These are phyloP conservation scores for Phasianus colchicus DNA, from an alignment of 2,113 vertebrate species.

Conservation along the genomic window DNA sequence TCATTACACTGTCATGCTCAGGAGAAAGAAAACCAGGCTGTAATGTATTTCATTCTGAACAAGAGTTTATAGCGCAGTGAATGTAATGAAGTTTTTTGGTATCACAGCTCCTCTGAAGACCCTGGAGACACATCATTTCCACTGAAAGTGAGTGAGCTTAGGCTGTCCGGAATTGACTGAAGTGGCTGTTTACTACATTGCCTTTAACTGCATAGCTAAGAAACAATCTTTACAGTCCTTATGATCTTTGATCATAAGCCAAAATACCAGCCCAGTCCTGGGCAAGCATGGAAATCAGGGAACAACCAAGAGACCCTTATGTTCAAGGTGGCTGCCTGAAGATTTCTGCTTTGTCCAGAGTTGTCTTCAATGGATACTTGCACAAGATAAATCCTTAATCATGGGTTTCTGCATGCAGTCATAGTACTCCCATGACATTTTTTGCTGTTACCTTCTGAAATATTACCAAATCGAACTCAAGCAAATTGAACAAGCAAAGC, in stretches of 20 bases:
- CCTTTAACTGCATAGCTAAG: neutral
- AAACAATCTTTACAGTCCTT: neutral
- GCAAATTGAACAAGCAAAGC: neutral
- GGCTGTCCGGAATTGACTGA: neutral
- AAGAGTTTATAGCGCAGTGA: neutral
- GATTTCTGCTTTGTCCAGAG: neutral
- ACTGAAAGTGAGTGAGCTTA: neutral
- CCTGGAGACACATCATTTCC: neutral
- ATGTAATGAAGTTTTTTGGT: neutral
- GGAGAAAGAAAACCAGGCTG: neutral
- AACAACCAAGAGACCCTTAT: neutral
- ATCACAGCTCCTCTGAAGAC: neutral
- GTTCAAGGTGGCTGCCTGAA: neutral
- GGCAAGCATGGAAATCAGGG: neutral
- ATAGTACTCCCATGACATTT: neutral
- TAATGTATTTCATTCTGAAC: neutral
- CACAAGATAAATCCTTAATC: rapidly evolving
- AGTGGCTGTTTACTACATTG: neutral
- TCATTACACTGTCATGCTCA: neutral
- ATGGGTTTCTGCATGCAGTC: neutral
- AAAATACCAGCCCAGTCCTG: neutral
- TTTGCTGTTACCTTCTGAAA: neutral
- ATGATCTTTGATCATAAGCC: neutral
- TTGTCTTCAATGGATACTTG: neutral
- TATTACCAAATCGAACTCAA: neutral